phyloP scores from a whole-genome alignment of 2,888 invertebrate species.

The Tetramorium bicarinatum region DNA sequence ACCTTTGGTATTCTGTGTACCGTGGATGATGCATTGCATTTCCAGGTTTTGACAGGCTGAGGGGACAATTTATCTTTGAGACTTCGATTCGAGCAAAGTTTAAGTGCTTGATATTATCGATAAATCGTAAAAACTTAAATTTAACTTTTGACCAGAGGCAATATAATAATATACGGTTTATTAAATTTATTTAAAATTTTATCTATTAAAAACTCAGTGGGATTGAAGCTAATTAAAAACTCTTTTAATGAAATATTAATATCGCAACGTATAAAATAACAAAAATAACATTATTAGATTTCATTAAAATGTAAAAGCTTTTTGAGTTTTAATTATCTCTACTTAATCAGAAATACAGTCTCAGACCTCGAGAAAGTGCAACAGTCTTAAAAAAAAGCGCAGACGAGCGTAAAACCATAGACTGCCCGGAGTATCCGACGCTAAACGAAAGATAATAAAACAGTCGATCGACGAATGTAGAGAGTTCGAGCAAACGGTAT shows the following conservation, averaged over 20 bases:
- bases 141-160: background rate
- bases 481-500: slow-evolving; percentile 28
- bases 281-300: background rate
- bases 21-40: slow-evolving; percentile 16
- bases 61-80: slow-evolving; percentile 15
- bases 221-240: background rate
- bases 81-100: slow-evolving; percentile 1
- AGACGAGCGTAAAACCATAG: slow-evolving; percentile 21
- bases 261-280: background rate
- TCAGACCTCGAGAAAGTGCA: background rate
- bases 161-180: background rate
- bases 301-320: background rate
- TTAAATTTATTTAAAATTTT: background rate
- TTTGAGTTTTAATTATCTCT: background rate
- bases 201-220: background rate
- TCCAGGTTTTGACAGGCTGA: slow-evolving; percentile 12
- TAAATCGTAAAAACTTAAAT: slow-evolving; percentile 3
- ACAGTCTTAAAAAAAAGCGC: background rate
- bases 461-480: slow-evolving; percentile 3
- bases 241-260: slow-evolving; percentile 1
- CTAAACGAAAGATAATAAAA: slow-evolving; percentile 31
- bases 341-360: background rate
- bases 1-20: slow-evolving; percentile 20
- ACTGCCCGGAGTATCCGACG: background rate
- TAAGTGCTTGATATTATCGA: background rate